A percentile compares a stretch with the other conserved stretches of the same genome.
phyloP scores from a whole-genome alignment of 2,888 invertebrate species.

The Ornithoptera priamus region DNA sequence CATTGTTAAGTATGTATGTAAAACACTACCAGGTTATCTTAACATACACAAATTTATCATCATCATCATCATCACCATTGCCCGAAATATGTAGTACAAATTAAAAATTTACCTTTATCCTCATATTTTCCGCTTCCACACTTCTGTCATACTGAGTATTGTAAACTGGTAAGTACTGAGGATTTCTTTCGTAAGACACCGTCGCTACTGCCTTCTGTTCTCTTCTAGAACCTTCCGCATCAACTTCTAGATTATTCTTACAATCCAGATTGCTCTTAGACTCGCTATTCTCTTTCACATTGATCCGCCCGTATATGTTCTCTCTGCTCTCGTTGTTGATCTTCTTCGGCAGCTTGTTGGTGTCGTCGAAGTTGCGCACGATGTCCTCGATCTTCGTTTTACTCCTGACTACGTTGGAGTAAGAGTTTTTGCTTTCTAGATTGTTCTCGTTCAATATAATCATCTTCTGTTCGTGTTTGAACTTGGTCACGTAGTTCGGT shows the following conservation, averaged over 20 bases:
- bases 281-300: conserved; percentile 32
- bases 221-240: conserved; percentile 28
- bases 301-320: conserved; percentile 69
- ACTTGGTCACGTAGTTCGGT: conserved; percentile 82
- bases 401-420: conserved; percentile 67
- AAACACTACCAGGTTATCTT: no score
- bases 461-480: conserved; percentile 73
- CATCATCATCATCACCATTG: no score
- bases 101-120: conserved; percentile 54
- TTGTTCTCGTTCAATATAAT: conserved; percentile 63
- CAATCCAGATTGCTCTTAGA: conserved; percentile 20
- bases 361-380: conserved; percentile 74
- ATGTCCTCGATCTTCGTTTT: conserved; percentile 73
- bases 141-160: conserved; percentile 65
- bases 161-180: conserved; percentile 69
- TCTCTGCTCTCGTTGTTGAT: conserved; percentile 56
- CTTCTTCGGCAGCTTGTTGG: conserved; percentile 64
- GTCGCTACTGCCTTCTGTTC: conserved; percentile 36
- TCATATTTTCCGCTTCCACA: conserved; percentile 66
- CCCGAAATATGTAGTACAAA: no score
- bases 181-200: conserved; percentile 63
- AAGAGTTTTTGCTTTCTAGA: conserved; percentile 62
- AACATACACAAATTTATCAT: no score
- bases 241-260: conserved; percentile 23
- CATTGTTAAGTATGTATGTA: no score